Conservation (phyloP, 2,888 invertebrate genomes). For the Trichopria drosophilae region DNA sequence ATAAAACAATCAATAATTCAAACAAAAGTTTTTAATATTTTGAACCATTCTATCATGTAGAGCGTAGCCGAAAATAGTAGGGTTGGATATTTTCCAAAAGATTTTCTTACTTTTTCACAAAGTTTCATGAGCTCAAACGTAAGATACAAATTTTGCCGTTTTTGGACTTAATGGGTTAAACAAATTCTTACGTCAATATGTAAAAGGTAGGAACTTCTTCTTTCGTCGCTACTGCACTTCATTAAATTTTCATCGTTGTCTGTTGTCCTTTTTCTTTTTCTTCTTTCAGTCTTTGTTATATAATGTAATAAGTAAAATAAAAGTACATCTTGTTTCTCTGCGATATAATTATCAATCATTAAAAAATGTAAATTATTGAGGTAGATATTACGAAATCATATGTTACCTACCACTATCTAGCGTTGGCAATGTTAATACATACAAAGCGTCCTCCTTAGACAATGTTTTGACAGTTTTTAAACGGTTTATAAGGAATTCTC, state of each 20-base stretch:
- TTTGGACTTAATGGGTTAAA: too few relatives aligned
- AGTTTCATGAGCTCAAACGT: too few relatives aligned
- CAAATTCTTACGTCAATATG: constrained; percentile 1
- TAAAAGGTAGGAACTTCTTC: not conserved
- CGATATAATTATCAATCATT: too few relatives aligned
- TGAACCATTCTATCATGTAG: too few relatives aligned
- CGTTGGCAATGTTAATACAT: not conserved
- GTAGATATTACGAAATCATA: too few relatives aligned
- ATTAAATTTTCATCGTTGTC: not conserved
- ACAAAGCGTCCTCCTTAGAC: not conserved
- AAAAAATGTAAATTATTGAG: too few relatives aligned
- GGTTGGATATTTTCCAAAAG: too few relatives aligned
- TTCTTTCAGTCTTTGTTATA: not conserved
- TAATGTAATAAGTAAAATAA: not conserved
- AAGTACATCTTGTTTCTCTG: not conserved
- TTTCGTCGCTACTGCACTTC: not conserved
- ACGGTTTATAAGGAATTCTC: not conserved
- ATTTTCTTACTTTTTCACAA: too few relatives aligned
- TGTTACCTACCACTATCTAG: not conserved
- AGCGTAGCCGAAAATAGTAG: too few relatives aligned
- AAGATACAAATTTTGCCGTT: too few relatives aligned
- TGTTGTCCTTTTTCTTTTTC: not conserved
- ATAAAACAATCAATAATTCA: too few relatives aligned
- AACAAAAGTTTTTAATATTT: too few relatives aligned
- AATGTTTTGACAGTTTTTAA: not conserved